Base-by-base conservation (phyloP, 2,113 vertebrate genomes). In the Percopsis transmontana region DNA sequence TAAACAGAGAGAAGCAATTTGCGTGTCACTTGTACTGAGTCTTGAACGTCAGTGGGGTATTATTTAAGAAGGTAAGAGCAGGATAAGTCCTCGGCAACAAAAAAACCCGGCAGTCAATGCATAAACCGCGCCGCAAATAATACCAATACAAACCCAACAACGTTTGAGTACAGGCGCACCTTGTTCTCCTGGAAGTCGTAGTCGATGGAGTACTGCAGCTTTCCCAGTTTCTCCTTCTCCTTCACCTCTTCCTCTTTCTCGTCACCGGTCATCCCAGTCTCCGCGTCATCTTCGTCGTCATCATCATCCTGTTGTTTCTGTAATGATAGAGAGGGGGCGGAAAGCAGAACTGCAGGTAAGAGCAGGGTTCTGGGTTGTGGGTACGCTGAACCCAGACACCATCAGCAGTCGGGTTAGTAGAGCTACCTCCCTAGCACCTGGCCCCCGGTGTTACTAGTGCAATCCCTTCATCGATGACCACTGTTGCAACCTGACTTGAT, bases 111-210 rank as follows among this genome's bases (percentile, higher is more conserved):
- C 27, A 33, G 27, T 6, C 27, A 33, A 33, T 33, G 8, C 27
- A 6, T 33, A 33, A 33, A 33, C 27, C 8, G 27, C 27, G 8
- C 27, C 5, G 20, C 42, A 44, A 44, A 44, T 8, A 40, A 40
- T 44, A 44, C 12, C 12, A 44, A 3, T 13, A 10, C 12, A 44
- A 14, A 44, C 12, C 2, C 11, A 3, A 3, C 42, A 44, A 44
- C 3, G 45, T 48, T 48, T 11, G 38, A 58, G 13, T 39, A 52
- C 47, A 15, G 9, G 2, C 83, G 74, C 63, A 94, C 97, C 96
- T 98, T 97, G 85, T 94, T 97, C 1, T 95, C 95, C 85, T 96
- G 94, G 85, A 99, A 99, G 63, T 99, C 97, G 0, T 99, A 99
- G 80, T 99, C 97, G 66, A 99, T 86, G 0, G 96, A 99, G 85